Conservation (phyloP, 2,797 vertebrate genomes). For the Heterohyrax brucei region DNA sequence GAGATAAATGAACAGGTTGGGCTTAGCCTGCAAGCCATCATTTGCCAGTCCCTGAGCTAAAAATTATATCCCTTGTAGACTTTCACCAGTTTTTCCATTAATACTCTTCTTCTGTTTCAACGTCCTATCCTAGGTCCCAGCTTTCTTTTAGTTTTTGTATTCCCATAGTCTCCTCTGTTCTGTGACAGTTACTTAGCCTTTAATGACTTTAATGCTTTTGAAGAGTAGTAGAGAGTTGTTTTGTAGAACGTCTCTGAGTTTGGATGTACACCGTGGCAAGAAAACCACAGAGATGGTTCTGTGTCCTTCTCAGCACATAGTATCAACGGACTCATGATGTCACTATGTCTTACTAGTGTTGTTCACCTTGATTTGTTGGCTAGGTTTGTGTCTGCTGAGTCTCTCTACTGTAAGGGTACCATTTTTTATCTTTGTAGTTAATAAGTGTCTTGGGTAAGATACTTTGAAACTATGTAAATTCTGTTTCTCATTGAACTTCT, state of each 20-base stretch:
- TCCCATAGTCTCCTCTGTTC: too few species aligned
- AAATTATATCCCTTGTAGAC: background rate
- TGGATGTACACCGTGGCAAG: background rate
- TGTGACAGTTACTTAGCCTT: background rate
- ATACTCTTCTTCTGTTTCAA: background rate
- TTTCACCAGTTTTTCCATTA: background rate
- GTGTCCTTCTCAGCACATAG: background rate
- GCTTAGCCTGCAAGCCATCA: background rate
- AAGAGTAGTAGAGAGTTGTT: background rate
- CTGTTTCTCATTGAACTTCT: background rate
- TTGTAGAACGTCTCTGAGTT: too few species aligned
- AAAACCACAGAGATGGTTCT: background rate
- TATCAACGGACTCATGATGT: background rate
- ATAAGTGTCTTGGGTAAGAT: background rate
- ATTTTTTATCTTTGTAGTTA: background rate
- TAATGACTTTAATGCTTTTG: background rate
- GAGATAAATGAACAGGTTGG: background rate
- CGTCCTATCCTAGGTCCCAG: too few species aligned
- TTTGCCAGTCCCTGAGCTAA: background rate
- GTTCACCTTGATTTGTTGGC: background rate
- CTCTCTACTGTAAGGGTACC: background rate
- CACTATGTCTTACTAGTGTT: background rate
- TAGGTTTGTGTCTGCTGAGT: background rate
- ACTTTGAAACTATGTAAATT: background rate
- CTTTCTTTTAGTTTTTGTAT: too few species aligned